phyloP scores from a whole-genome alignment of 2,113 vertebrate genomes.

The Ptyas mucosa region DNA sequence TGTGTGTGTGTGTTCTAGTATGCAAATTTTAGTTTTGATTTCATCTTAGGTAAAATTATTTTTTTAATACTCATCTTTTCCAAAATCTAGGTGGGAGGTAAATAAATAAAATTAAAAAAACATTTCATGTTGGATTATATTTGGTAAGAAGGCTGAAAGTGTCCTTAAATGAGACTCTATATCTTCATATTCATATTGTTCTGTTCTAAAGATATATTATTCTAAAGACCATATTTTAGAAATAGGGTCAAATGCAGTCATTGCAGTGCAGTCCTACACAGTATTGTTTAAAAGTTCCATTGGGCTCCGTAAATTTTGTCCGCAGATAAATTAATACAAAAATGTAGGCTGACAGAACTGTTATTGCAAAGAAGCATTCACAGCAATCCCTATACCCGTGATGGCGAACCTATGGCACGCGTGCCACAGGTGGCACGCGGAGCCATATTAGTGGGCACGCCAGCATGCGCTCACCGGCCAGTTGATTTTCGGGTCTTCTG shows the following conservation, averaged over 20 bases:
- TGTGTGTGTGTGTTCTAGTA: neutral
- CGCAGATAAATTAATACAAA: neutral
- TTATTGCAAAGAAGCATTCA: neutral
- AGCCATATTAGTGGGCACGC: too few relatives aligned
- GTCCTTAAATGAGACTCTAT: neutral
- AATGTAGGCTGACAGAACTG: neutral
- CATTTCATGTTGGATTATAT: neutral
- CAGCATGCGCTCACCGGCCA: too few relatives aligned
- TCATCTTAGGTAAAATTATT: neutral
- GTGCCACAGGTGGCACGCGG: too few relatives aligned
- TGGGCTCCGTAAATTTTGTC: neutral
- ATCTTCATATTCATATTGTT: neutral
- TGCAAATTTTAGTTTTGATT: neutral
- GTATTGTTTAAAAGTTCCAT: neutral
- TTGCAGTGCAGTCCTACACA: neutral
- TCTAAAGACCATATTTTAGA: neutral
- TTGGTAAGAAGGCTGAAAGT: too few relatives aligned
- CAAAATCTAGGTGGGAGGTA: neutral
- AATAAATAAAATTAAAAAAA: neutral
- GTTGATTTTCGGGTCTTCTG: too few relatives aligned
- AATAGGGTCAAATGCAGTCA: neutral
- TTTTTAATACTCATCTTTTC: neutral
- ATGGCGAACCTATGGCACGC: too few relatives aligned
- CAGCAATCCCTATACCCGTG: neutral
- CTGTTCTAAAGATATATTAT: neutral